These are phyloP conservation scores for Paracyprichromis sp. DNA, from an alignment of 2,113 vertebrate species.

Conservation along the genomic window DNA sequence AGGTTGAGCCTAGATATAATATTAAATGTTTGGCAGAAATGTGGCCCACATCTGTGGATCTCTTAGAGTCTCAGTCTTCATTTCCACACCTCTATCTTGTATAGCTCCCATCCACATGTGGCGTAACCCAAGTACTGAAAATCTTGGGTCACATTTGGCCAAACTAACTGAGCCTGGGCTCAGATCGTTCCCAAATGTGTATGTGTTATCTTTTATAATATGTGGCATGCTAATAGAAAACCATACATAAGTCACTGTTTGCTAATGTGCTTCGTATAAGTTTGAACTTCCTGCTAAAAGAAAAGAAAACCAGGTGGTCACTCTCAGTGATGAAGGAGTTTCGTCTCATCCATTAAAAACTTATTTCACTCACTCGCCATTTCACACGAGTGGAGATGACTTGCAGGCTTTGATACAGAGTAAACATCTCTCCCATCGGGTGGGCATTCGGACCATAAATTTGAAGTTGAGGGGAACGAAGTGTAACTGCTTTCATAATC, in stretches of 20 bases:
- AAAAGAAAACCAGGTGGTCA: neutral
- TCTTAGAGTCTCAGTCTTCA: neutral
- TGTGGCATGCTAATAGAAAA: neutral
- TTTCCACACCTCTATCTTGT: neutral
- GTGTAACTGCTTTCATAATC: slow-evolving; percentile 11
- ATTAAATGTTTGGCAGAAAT: neutral
- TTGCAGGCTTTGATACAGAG: neutral
- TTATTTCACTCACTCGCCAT: neutral
- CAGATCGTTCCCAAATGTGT: neutral
- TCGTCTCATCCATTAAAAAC: slow-evolving; percentile 7
- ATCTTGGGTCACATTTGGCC: neutral
- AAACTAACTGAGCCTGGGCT: neutral
- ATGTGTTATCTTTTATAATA: neutral
- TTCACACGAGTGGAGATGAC: neutral
- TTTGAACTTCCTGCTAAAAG: neutral
- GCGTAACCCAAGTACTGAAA: neutral
- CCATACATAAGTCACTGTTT: neutral
- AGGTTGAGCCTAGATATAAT: neutral
- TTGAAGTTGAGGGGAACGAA: neutral
- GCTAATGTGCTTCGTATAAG: neutral
- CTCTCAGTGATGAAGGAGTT: neutral
- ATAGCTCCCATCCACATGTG: neutral
- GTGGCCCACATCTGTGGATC: neutral
- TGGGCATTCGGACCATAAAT: neutral
- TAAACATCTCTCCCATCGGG: neutral